A percentile compares a stretch with the other conserved stretches of the same genome.
phyloP scores from a whole-genome alignment of 1,140 invertebrate genomes.

The Drosophila nigromelanica region DNA sequence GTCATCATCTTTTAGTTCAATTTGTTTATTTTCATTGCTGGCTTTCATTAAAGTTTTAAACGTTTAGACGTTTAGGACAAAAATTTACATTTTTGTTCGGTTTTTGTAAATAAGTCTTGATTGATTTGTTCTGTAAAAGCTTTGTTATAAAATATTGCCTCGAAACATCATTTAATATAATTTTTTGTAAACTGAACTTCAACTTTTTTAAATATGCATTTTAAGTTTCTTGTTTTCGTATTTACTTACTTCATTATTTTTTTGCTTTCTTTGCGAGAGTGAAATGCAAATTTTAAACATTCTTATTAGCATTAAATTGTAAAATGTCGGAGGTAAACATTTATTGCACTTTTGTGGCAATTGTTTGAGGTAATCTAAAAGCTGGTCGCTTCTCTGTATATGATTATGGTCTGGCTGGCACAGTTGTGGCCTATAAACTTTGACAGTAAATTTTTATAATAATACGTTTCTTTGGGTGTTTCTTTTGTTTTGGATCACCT shows the following conservation, averaged over 20 bases:
- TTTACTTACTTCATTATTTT: background rate
- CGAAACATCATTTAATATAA: no score
- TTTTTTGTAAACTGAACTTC: background rate
- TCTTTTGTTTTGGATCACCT: constrained; percentile 8
- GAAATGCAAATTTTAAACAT: constrained; percentile 55
- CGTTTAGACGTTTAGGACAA: constrained; percentile 4
- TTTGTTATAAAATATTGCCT: no score
- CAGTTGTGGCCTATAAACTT: constrained; percentile 76
- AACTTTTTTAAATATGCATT: constrained; percentile 1
- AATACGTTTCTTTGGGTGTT: constrained; percentile 36
- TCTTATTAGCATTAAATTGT: constrained; percentile 44
- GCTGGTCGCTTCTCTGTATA: constrained; percentile 30
- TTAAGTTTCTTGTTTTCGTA: background rate
- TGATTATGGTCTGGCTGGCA: constrained; percentile 40
- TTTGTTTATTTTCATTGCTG: constrained; percentile 48
- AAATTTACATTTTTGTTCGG: no score
- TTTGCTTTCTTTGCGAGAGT: constrained; percentile 6
- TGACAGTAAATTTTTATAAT: constrained; percentile 73
- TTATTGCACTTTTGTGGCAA: constrained; percentile 45
- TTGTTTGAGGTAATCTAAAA: constrained; percentile 31
- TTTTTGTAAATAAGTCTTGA: no score
- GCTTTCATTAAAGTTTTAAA: background rate
- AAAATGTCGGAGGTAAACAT: constrained; percentile 28
- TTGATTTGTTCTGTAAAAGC: no score
- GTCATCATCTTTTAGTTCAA: constrained; percentile 36